phyloP scores from a whole-genome alignment of 2,113 vertebrate species.

The Erythrocebus patas region DNA sequence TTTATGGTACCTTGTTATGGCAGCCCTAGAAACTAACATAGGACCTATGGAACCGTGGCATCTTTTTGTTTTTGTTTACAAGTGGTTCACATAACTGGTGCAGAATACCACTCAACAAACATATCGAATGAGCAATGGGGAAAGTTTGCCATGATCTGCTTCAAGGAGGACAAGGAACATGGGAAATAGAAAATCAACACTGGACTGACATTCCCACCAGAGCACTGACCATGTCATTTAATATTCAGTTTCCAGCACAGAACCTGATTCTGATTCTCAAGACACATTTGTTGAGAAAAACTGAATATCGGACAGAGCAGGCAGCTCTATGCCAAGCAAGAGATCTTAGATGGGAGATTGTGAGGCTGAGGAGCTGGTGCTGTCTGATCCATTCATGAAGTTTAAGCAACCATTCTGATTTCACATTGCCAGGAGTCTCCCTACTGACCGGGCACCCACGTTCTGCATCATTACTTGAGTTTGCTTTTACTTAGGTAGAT shows the following conservation, averaged over 20 bases:
- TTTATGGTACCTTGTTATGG: not conserved
- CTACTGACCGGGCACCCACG: rapidly evolving
- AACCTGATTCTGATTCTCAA: not conserved
- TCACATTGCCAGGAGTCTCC: not conserved
- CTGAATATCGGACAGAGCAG: not conserved
- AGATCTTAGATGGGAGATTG: not conserved
- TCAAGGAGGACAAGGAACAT: not conserved
- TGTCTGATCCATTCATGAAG: not conserved
- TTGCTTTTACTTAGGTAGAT: not conserved
- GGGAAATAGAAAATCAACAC: not conserved
- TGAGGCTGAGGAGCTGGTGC: not conserved
- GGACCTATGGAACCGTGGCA: not conserved
- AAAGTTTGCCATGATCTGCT: not conserved
- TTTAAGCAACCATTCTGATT: not conserved
- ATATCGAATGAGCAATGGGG: not conserved
- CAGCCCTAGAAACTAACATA: not conserved
- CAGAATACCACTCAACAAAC: not conserved
- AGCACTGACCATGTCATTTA: not conserved
- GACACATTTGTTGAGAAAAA: not conserved
- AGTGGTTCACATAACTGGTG: not conserved
- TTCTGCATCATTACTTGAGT: not conserved
- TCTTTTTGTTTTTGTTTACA: not conserved
- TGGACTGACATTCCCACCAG: not conserved
- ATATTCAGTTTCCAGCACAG: not conserved
- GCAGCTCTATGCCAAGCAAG: not conserved